These are phyloP conservation scores for Pseudorasbora parva DNA, from an alignment of 2,113 vertebrate species.

Conservation along the genomic window DNA sequence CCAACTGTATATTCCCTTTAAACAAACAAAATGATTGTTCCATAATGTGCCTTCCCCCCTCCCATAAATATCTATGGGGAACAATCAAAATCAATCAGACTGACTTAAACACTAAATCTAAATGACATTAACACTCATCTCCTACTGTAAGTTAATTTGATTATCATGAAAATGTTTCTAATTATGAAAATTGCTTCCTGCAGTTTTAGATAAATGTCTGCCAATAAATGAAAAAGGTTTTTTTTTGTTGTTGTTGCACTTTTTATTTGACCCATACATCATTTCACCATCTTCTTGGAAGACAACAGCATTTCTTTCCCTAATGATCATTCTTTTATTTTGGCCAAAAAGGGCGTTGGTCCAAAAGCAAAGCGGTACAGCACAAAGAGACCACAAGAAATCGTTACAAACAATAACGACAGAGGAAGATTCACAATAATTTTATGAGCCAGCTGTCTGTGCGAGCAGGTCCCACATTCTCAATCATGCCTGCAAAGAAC, in stretches of 20 bases:
- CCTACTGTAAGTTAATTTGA: neutral
- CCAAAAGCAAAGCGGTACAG: slow-evolving; percentile 74
- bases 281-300: slow-evolving; percentile 82
- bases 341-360: slow-evolving; percentile 71
- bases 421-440: slow-evolving; percentile 48
- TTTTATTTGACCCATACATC: slow-evolving; percentile 70
- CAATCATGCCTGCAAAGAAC: neutral
- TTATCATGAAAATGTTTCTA: neutral
- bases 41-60: too few species aligned
- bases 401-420: slow-evolving; percentile 64
- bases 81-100: too few species aligned
- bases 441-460: slow-evolving; percentile 33
- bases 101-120: too few species aligned
- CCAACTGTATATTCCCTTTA: too few species aligned
- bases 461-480: slow-evolving; percentile 1
- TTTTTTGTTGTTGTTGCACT: slow-evolving; percentile 27
- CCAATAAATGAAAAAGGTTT: neutral
- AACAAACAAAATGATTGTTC: too few species aligned
- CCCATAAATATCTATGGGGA: too few species aligned
- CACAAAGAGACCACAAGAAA: slow-evolving; percentile 68
- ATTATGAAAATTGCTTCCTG: neutral
- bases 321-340: slow-evolving; percentile 65
- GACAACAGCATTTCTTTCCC: slow-evolving; percentile 74
- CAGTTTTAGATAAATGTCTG: neutral
- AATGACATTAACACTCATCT: neutral